Percentiles rank a stretch among this genome's conserved stretches.
Evolutionary conservation across 2,888 invertebrate species (phyloP).

Genomic region (Melipona beecheii): DNA sequence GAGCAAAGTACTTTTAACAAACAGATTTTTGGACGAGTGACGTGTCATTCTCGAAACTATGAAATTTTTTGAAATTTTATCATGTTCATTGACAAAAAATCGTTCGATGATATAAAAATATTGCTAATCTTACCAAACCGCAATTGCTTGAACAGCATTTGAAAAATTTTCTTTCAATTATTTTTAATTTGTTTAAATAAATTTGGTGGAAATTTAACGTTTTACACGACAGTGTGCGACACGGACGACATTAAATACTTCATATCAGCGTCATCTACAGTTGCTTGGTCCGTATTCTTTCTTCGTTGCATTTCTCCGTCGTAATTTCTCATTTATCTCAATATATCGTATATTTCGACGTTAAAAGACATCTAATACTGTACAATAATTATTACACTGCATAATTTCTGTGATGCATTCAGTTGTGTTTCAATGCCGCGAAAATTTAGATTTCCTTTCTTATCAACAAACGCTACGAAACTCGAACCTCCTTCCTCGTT

Average conservation of each 20-base stretch:
- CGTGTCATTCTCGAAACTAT: constrained; percentile 39
- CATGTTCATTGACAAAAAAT: constrained; percentile 34
- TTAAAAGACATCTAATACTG: background rate
- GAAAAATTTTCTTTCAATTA: background rate
- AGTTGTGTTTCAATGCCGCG: background rate
- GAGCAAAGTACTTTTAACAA: background rate
- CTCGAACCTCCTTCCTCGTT: background rate
- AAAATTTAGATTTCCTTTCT: background rate
- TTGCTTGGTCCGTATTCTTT: background rate
- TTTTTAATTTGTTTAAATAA: background rate
- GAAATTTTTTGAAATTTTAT: constrained; percentile 60
- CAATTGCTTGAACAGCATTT: background rate
- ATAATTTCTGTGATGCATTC: background rate
- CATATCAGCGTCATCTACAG: background rate
- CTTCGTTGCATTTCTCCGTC: background rate
- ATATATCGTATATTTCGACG: background rate
- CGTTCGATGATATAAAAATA: constrained; percentile 51
- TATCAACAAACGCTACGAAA: background rate
- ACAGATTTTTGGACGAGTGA: background rate
- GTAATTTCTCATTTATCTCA: background rate
- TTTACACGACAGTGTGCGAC: background rate
- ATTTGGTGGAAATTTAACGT: background rate
- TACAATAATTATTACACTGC: no score
- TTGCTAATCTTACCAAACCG: constrained; percentile 13
- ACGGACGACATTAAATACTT: background rate